These are phyloP conservation scores for Eulimnadia texana DNA, from an alignment of 1,140 invertebrate genomes.

Conservation along the genomic window DNA sequence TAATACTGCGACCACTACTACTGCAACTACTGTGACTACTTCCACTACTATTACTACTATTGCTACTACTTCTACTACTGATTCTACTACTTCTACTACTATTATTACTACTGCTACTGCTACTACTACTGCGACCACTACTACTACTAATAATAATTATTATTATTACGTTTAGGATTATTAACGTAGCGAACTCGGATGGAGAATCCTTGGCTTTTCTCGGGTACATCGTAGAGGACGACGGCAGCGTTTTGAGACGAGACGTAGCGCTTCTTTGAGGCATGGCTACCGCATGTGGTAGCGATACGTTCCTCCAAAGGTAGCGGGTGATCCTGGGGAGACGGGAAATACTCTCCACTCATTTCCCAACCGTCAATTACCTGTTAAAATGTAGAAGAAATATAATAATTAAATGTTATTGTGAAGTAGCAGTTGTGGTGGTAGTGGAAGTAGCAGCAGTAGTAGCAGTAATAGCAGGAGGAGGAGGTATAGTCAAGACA, in stretches of 20 bases:
- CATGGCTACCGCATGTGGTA: conserved; percentile 55
- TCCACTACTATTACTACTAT: too few relatives aligned
- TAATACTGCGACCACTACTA: too few relatives aligned
- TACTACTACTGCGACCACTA: too few relatives aligned
- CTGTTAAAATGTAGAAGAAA: conserved; percentile 32
- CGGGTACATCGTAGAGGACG: conserved; percentile 58
- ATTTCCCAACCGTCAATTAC: conserved; percentile 85
- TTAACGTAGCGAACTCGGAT: conserved; percentile 57
- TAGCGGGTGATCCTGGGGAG: conserved; percentile 47
- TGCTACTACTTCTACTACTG: too few relatives aligned
- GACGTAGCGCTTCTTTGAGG: conserved; percentile 42
- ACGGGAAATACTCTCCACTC: conserved; percentile 72
- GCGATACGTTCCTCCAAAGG: conserved; percentile 47
- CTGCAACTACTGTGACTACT: too few relatives aligned
- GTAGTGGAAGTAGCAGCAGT: too few relatives aligned
- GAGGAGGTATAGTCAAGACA: too few relatives aligned
- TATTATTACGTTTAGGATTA: conserved; percentile 65
- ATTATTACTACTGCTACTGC: too few relatives aligned
- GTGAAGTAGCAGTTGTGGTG: too few relatives aligned
- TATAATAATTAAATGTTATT: not conserved
- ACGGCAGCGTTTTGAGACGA: conserved; percentile 73
- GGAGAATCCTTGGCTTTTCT: conserved; percentile 52
- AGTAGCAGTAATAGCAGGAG: too few relatives aligned
- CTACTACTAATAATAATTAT: not conserved
- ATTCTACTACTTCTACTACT: too few relatives aligned